Evolutionary conservation across 2,888 invertebrate species (phyloP).

Genomic region (Caenorhabditis sinica): DNA sequence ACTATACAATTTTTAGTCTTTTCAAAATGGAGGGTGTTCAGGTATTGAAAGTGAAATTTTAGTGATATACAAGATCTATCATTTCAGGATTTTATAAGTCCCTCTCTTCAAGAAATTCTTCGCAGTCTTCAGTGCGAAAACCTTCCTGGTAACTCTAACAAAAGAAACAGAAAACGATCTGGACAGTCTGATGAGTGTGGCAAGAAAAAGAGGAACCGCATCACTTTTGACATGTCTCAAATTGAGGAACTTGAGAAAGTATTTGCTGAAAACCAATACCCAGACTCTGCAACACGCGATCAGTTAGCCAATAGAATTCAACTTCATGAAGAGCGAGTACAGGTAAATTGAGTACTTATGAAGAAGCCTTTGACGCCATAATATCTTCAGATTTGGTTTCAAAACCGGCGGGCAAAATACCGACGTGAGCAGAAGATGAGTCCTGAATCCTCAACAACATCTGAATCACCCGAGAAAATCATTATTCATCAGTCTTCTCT

Average conservation of each 20-base stretch:
- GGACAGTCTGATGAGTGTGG: slow-evolving; percentile 5
- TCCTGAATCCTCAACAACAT: background rate
- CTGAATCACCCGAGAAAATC: too few relatives aligned
- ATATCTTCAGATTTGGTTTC: slow-evolving; percentile 53
- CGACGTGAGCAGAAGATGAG: slow-evolving; percentile 35
- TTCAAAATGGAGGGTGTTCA: slow-evolving; percentile 34
- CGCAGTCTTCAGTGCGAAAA: slow-evolving; percentile 7
- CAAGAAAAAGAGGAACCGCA: slow-evolving; percentile 52
- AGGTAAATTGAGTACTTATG: background rate
- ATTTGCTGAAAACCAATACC: slow-evolving; percentile 51
- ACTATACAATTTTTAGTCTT: background rate
- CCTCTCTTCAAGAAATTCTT: slow-evolving; percentile 33
- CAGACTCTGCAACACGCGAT: slow-evolving; percentile 37
- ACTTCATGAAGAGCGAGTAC: slow-evolving; percentile 53
- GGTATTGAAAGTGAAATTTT: background rate
- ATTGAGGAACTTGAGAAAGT: slow-evolving; percentile 56
- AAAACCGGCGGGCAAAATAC: slow-evolving; percentile 54
- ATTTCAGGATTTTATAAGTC: slow-evolving; percentile 23
- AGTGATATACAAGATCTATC: background rate
- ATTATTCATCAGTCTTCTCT: too few relatives aligned
- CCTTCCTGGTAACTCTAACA: background rate
- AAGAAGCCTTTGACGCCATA: background rate
- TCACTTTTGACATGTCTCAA: slow-evolving; percentile 51
- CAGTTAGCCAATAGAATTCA: slow-evolving; percentile 48
- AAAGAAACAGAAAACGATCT: slow-evolving; percentile 8